These are phyloP conservation scores for Penelope pileata DNA, from an alignment of 2,113 vertebrate species.

Conservation along the genomic window DNA sequence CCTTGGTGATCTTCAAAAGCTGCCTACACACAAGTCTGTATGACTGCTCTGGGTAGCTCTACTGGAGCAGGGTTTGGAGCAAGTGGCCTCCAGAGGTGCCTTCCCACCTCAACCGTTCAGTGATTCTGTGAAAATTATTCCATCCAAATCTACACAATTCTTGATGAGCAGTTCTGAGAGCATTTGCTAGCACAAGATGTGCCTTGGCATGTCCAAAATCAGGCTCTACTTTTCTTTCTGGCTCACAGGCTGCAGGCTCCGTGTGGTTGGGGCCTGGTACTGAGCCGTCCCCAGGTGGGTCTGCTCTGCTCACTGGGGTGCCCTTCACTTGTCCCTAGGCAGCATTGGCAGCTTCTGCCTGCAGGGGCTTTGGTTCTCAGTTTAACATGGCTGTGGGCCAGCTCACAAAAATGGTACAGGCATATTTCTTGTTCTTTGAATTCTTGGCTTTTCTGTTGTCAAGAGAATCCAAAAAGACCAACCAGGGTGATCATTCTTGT, in stretches of 20 bases:
- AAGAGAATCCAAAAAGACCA: background rate
- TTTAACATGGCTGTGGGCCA: accelerated
- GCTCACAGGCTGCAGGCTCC: accelerated
- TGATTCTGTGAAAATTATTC: background rate
- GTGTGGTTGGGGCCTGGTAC: background rate
- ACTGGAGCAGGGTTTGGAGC: background rate
- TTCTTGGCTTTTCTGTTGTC: background rate
- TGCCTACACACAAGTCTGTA: background rate
- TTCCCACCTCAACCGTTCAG: background rate
- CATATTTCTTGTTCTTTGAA: background rate
- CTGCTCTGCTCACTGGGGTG: background rate
- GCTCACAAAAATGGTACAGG: background rate
- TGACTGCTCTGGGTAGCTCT: background rate
- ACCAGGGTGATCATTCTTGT: background rate
- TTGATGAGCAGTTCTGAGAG: background rate
- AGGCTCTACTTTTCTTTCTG: background rate
- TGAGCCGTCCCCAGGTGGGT: background rate
- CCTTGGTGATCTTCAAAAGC: background rate
- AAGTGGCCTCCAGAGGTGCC: background rate
- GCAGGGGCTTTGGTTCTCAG: background rate
- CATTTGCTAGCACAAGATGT: background rate
- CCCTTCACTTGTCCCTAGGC: background rate
- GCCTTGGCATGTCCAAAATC: background rate
- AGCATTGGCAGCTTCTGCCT: background rate
- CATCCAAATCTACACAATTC: background rate